Percentiles rank a stretch among this genome's conserved stretches.
phyloP scores from a whole-genome alignment of 2,797 vertebrate genomes.

The Lacerta viridis region DNA sequence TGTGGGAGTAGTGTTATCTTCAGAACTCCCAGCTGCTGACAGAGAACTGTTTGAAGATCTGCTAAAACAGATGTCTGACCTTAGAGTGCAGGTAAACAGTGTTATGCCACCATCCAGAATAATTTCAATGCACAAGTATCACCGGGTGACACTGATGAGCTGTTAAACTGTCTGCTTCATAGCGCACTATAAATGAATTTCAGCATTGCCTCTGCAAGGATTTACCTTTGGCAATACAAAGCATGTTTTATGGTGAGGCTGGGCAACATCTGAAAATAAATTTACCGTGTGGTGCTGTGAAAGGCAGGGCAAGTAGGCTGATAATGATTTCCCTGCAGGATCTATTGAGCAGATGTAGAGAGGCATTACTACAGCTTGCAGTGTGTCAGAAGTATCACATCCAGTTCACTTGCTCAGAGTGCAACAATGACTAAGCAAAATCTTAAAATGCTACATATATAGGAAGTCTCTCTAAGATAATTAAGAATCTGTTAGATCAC shows the following conservation, averaged over 20 bases:
- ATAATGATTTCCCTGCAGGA: not conserved
- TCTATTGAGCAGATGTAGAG: not conserved
- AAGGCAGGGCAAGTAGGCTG: not conserved
- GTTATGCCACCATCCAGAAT: not conserved
- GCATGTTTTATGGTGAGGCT: not conserved
- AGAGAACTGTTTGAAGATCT: slow-evolving; percentile 90
- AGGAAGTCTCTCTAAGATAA: slow-evolving; percentile 18
- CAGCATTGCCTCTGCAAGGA: not conserved
- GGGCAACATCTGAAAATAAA: not conserved
- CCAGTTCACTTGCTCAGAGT: not conserved
- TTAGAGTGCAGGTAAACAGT: slow-evolving; percentile 91
- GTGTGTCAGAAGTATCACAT: not conserved
- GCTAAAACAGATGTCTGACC: slow-evolving; percentile 93
- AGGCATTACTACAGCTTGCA: not conserved
- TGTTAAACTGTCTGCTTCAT: not conserved
- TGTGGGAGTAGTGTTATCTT: slow-evolving; percentile 94
- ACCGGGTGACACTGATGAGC: not conserved
- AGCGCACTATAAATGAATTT: not conserved
- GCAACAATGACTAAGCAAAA: not conserved
- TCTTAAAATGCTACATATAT: not conserved
- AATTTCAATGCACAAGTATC: not conserved
- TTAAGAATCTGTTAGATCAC: not conserved
- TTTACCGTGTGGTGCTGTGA: not conserved
- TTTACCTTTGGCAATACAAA: not conserved
- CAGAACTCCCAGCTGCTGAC: slow-evolving; percentile 89